Evolutionary conservation across 1,140 invertebrate genomes (phyloP), one percentile per base, ranked within the genome.

Genomic region (Drosophila athabasca): DNA sequence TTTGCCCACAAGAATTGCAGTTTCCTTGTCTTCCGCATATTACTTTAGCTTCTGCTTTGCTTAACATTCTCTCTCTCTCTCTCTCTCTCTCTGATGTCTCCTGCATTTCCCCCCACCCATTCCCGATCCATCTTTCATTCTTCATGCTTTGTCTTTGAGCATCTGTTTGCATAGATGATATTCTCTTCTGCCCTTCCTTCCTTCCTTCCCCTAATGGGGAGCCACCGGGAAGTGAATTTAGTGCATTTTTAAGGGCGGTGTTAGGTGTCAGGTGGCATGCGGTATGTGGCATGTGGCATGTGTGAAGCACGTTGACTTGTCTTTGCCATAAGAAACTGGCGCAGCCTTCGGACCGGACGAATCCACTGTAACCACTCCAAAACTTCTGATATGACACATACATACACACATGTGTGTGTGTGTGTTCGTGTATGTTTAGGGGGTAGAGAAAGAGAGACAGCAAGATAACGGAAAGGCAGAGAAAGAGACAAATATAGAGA

Each of bases 351-450:
- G 87, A 39, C 35, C 17, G 17, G 17, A 19, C 17, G 17, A 19
- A 19, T 1, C 82, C 79, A 84, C 24, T 85, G 81, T 70, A 87
- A 87, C 82, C 74, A 85, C 81, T 85, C 81, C 68, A 84, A 39
- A 31, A 57, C 62, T 46, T 54, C 81, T 85, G 81, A 84, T 85
- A 84, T 62, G 59, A 80, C 70, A 19, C 17, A 19, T 1, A 19
- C 17, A 19, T 19, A 1, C 17, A 19, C 1, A 19, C 17, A 19
- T 19, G 17, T 19, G 17, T 19, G 17, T 19, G 17, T 19, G 17
- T 19, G 17, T 19, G n/a, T n/a, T n/a, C n/a, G n/a, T n/a, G 17
- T 7, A 35, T 8, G 41, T 31, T 1, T 6, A 1, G 26, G 26
- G 26, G 7, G 31, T 5, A 6, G 24, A 19, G 22, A 19, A 13